These are phyloP conservation scores for Amphiduros pacificus DNA, from an alignment of 2,888 invertebrate genomes.

Conservation along the genomic window DNA sequence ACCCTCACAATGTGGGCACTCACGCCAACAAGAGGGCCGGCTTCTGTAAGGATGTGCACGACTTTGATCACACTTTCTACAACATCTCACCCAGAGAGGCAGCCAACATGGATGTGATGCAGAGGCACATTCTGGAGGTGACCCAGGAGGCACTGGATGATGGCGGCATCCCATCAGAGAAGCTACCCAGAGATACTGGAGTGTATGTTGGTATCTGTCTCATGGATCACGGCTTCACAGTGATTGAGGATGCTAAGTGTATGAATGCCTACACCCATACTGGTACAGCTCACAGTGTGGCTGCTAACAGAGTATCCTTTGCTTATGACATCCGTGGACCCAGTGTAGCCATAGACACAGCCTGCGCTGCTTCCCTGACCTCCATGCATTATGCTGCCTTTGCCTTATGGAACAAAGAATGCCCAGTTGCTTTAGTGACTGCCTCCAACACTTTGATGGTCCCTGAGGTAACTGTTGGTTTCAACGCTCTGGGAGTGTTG, in stretches of 20 bases:
- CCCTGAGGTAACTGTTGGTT: conserved; percentile 40
- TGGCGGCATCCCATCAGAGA: conserved; percentile 19
- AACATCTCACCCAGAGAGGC: conserved; percentile 28
- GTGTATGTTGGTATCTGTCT: conserved; percentile 27
- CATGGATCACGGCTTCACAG: conserved; percentile 16
- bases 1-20: conserved; percentile 13
- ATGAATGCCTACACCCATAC: conserved; percentile 26
- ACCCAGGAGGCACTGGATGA: conserved; percentile 27
- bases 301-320: conserved; percentile 40
- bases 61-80: conserved; percentile 31
- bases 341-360: conserved; percentile 46
- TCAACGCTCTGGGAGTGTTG: conserved; percentile 44
- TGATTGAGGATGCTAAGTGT: conserved; percentile 14
- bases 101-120: conserved; percentile 26
- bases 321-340: conserved; percentile 49
- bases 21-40: conserved; percentile 13
- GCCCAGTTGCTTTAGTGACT: conserved; percentile 42
- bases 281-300: conserved; percentile 25
- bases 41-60: conserved; percentile 15
- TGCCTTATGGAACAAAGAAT: conserved; percentile 26
- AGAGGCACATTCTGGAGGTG: conserved; percentile 25
- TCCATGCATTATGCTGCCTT: conserved; percentile 27
- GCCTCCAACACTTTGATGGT: conserved; percentile 45
- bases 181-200: conserved; percentile 17
- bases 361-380: conserved; percentile 44